Percentiles rank a stretch among this genome's conserved stretches.
Conservation (phyloP, 2,888 invertebrate species). For the Hemicrepidius hirtus region DNA sequence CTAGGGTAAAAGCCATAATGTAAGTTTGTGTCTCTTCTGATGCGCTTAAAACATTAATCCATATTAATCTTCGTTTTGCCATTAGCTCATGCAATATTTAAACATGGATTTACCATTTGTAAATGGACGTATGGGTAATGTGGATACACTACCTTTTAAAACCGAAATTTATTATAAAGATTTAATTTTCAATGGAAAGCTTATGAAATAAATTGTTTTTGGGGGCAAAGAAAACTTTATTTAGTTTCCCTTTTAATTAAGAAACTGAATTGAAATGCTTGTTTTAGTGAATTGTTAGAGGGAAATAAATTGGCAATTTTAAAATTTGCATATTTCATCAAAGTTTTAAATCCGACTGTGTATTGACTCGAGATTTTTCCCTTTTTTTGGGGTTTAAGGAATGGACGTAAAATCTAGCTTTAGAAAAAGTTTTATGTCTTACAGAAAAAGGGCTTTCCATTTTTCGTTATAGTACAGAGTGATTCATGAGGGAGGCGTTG, state of each 20-base stretch:
- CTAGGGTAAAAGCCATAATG: slow-evolving; percentile 12
- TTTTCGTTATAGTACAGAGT: too few species aligned
- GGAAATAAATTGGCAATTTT: background rate
- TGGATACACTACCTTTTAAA: background rate
- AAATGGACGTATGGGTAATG: background rate
- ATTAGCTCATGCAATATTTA: slow-evolving; percentile 6
- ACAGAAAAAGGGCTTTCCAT: too few species aligned
- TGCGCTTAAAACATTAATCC: slow-evolving; percentile 6
- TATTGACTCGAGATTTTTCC: background rate
- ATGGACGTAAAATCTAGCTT: too few species aligned
- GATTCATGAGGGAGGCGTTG: too few species aligned
- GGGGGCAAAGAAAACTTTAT: too few species aligned
- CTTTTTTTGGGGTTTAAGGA: background rate
- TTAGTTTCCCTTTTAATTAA: background rate
- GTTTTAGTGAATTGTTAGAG: background rate
- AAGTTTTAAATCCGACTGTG: slow-evolving; percentile 2
- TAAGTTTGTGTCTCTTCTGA: slow-evolving; percentile 21
- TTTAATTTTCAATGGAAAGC: too few species aligned
- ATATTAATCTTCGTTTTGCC: slow-evolving; percentile 6
- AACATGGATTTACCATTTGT: background rate
- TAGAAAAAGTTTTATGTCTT: too few species aligned
- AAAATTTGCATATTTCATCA: slow-evolving; percentile 8
- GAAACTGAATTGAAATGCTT: background rate
- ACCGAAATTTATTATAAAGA: background rate
- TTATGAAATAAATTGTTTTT: too few species aligned